Base-by-base conservation (phyloP, 1,140 invertebrate genomes). In the Neotoxoptera formosana region DNA sequence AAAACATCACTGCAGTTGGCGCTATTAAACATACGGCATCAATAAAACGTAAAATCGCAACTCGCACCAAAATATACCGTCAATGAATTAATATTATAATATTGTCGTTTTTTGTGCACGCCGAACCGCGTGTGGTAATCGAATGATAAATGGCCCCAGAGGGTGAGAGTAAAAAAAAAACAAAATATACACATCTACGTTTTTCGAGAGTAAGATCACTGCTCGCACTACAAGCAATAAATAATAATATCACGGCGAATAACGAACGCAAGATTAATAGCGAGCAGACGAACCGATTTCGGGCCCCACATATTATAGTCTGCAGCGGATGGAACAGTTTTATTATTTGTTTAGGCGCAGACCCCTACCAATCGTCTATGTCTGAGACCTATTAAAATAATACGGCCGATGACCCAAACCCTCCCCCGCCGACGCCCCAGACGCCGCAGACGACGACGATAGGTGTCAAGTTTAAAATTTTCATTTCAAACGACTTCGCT, bases 321-420 rank as follows among this genome's bases (percentile, higher is more conserved):
- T 45, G 20, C 23, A 7, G 6, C 25, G 60, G 67, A 45, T 21
- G 60, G 45, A 81, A 34, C 36, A 81, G 34, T 91, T 91, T 48
- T 92, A 83, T 92, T 92, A 83, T 92, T 92, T 92, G 84, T 84
- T 92, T 92, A 92, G 76, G 91, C 91, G 9, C 90, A 14, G 47
- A 34, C 8, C 84, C 84, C 23, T 47, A n/a, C n/a, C n/a, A 47
- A 30, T 86, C 25, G 23, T 76, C n/a, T n/a, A n/a, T 17, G 60
- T 76, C 60, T 76, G 60, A 76, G 30, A 17, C 84, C 23, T 86
- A 86, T 86, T 86, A 67, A 90, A 90, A 90, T 76, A 76, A 76
- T 67, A 90, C 67, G 41, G 9, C 25, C 25, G 89, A 41, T 90
- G 89, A 90, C 88, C 88, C 60, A 67, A 30, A 67, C n/a, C 30